A percentile compares a stretch with the other conserved stretches of the same genome.
Evolutionary conservation across 2,888 invertebrate species (phyloP).

Genomic region (Crossocerus cetratus): DNA sequence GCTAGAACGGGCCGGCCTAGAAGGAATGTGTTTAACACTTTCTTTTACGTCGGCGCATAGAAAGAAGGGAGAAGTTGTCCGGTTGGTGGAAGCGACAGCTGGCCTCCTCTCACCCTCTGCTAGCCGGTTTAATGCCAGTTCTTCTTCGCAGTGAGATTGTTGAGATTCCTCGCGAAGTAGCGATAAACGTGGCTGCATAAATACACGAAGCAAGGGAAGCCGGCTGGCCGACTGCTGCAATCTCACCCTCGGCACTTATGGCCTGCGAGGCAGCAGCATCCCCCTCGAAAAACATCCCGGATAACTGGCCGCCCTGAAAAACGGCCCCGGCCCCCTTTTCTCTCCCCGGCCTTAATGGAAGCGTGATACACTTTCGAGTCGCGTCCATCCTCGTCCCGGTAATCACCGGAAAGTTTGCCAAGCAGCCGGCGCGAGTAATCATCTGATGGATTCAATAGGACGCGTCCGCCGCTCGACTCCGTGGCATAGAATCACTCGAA

Average conservation of each 20-base stretch:
- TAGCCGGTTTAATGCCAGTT: neutral
- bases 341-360: neutral
- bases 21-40: conserved; percentile 9
- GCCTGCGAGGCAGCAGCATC: no score
- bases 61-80: conserved; percentile 8
- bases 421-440: neutral
- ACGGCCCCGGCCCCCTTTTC: neutral
- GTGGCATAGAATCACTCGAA: no score
- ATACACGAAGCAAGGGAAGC: neutral
- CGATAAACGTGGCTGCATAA: neutral
- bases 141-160: neutral
- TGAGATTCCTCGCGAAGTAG: conserved; percentile 6
- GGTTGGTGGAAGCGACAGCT: conserved; percentile 1
- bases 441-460: neutral
- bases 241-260: neutral
- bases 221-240: neutral
- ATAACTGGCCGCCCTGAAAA: no score
- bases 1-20: no score
- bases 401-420: conserved; percentile 3
- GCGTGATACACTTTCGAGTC: conserved; percentile 1
- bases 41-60: neutral
- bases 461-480: neutral
- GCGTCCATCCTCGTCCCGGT: neutral
- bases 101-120: conserved; percentile 10
- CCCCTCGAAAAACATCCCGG: neutral